Percentiles rank a stretch among this genome's conserved stretches.
These are phyloP conservation scores for Drusus annulatus DNA, from an alignment of 1,140 invertebrate species.

Conservation along the genomic window DNA sequence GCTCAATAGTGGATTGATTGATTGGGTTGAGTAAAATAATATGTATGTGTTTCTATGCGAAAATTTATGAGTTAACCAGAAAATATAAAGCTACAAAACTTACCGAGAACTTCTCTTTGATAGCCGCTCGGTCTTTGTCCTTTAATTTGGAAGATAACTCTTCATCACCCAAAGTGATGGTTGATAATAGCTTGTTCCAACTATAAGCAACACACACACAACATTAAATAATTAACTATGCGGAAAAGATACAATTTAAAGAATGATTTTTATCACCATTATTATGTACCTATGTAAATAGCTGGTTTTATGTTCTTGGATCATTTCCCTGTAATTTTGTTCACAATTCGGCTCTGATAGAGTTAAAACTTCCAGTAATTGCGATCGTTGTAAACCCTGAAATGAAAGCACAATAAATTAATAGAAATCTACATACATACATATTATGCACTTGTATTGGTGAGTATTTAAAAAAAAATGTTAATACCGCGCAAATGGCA, in stretches of 20 bases:
- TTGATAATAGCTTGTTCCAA: slow-evolving; percentile 87
- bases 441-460: too few species aligned
- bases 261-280: not conserved
- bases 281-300: slow-evolving; percentile 82
- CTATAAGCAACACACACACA: slow-evolving; percentile 66
- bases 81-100: slow-evolving; percentile 60
- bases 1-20: too few species aligned
- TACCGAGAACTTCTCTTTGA: slow-evolving; percentile 96
- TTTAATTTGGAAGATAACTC: slow-evolving; percentile 80
- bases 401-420: slow-evolving; percentile 37
- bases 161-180: slow-evolving; percentile 80
- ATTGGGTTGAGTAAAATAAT: too few species aligned
- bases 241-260: not conserved
- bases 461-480: too few species aligned
- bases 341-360: slow-evolving; percentile 88
- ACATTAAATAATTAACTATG: not conserved
- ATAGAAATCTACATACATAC: too few species aligned
- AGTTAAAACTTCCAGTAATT: slow-evolving; percentile 84
- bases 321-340: slow-evolving; percentile 86
- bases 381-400: slow-evolving; percentile 86
- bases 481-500: too few species aligned
- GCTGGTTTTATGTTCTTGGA: slow-evolving; percentile 82
- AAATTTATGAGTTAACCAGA: too few species aligned
- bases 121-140: slow-evolving; percentile 89
- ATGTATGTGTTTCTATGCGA: too few species aligned